Evolutionary conservation across 2,888 invertebrate genomes (phyloP), one percentile per base, ranked within the genome.

Genomic region (Resseliella maxima): DNA sequence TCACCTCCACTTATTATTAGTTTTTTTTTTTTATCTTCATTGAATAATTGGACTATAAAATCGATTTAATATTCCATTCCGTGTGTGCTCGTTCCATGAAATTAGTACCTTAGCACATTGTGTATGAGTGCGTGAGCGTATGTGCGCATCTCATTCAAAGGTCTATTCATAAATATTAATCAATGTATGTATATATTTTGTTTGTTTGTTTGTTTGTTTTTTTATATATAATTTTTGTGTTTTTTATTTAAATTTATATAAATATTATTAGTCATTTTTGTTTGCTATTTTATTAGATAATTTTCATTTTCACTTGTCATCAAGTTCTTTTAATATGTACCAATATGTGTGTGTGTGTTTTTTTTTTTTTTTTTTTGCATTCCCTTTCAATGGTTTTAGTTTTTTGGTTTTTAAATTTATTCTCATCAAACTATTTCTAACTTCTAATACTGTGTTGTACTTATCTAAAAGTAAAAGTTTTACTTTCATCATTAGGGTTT

Each of bases 11-110:
- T 35, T 31, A 27, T n/a, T n/a, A n/a, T 18, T 59, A 2, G 50
- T 50, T 50, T 50, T 50, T 50, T 15, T 50, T 50, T 50, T 59
- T 59, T 31, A 15, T 2, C 31, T 72, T 27, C 31, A 35, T 72
- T 31, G 72, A 72, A 72, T 72, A 72, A 72, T 72, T 72, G 72
- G 72, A 72, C 72, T 72, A 72, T 72, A 72, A 72, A 72, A 72
- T 72, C 72, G 72, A 72, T 72, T 31, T 72, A 72, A 72, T 72
- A 15, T 72, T 31, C 72, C 72, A 27, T 72, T 72, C 15, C 59
- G 59, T 59, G 41, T 41, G 15, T 72, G 31, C 59, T 72, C 10
- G 10, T 72, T 15, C 31, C 72, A 72, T 27, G 72, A 72, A 72
- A 31, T 72, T 27, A 72, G 31, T 72, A 72, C 72, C 72, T 72